Base-by-base conservation (phyloP, 2,888 invertebrate species). In the Orchesella flavescens region DNA sequence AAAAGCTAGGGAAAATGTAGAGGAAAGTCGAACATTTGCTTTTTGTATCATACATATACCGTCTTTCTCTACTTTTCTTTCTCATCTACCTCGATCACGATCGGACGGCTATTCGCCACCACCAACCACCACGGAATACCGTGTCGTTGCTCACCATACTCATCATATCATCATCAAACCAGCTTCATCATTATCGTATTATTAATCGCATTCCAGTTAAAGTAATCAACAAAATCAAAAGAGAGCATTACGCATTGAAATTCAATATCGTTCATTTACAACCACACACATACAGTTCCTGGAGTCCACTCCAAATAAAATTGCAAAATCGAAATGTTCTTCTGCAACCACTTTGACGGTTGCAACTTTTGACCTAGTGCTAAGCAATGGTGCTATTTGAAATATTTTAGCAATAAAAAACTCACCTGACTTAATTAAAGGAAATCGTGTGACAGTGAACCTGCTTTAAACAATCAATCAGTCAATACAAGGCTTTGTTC, bases 71-170 rank as follows among this genome's bases (percentile, higher is more conserved):
- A 46, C 66, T 53, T 66, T 66, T 66, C 66, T 55, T 55, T 65
- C 55, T 21, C 76, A 76, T 65, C 65, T 65, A 76, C 43, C 66
- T 65, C 66, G 66, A 66, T n/a, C 76, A 76, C 43, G 23, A 65
- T 55, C 23, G 55, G 44, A 76, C 15, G 57, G 63, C 34, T 66
- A 55, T 76, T 76, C 44, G 55, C 23, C 66, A 65, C 63, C 34
- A 65, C 24, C 75, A 65, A 76, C 66, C 66, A 65, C 66, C 76
- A 66, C 43, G 34, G 76, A 66, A 76, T 66, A 76, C 65, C 57
- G 34, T 34, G 66, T 44, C 66, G 65, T 55, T 75, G 65, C 75
- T 75, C 75, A 75, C 65, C 75, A 49, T 65, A 57, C n/a, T 19
- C 57, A 57, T 57, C 57, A 19, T 34, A 34, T 34, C 34, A 34